Conservation (phyloP, 2,113 vertebrate species). For the Gallinago undulata region DNA sequence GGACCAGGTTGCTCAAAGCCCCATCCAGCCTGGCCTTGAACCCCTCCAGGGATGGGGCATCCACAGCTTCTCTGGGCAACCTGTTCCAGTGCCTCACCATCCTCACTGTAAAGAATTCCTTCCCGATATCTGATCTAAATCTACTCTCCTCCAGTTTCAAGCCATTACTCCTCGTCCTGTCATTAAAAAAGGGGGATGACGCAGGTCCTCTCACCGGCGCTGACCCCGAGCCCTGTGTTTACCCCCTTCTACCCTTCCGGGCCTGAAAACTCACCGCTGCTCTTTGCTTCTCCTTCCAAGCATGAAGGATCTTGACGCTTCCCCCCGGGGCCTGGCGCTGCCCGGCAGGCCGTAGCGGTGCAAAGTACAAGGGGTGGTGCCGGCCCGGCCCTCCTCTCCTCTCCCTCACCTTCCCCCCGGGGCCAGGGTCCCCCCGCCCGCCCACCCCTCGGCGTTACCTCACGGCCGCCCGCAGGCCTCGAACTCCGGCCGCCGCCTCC, state of each 20-base stretch:
- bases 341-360: background rate
- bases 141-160: background rate
- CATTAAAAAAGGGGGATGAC: background rate
- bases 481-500: background rate
- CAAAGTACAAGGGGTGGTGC: constrained; percentile 45
- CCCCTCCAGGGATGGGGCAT: background rate
- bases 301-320: background rate
- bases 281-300: background rate
- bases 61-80: background rate
- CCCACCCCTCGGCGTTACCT: background rate
- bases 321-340: background rate
- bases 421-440: too few species aligned
- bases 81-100: background rate
- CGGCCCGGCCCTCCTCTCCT: background rate
- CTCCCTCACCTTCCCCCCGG: background rate
- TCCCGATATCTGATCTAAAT: background rate
- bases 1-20: background rate
- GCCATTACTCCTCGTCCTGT: background rate
- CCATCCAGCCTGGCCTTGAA: background rate
- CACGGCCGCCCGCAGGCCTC: too few species aligned
- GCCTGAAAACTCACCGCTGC: background rate
- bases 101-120: background rate
- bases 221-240: background rate
- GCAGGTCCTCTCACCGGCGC: too few species aligned
- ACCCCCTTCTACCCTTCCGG: background rate